Evolutionary conservation across 2,888 invertebrate genomes (phyloP).

Genomic region (Auanema sp.): DNA sequence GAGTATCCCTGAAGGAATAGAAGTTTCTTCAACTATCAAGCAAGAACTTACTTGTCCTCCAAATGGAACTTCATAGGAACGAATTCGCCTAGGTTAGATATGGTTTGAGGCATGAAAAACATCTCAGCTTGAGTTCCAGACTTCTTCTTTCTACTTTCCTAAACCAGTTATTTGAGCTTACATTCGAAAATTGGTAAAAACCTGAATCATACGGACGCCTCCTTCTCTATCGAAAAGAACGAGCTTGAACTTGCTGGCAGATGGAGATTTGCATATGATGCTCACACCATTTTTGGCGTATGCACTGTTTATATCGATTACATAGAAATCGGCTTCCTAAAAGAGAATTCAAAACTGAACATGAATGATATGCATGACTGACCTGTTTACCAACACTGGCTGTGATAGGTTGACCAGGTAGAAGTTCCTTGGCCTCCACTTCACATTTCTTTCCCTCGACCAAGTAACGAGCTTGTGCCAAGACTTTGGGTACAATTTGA

Average conservation of each 20-base stretch:
- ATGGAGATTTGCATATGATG: slow-evolving; percentile 56
- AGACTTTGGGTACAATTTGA: slow-evolving; percentile 62
- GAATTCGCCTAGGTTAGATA: slow-evolving; percentile 60
- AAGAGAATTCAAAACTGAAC: not conserved
- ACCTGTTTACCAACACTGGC: slow-evolving; percentile 56
- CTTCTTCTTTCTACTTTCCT: slow-evolving; percentile 59
- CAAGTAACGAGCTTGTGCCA: slow-evolving; percentile 58
- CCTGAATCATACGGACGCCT: slow-evolving; percentile 61
- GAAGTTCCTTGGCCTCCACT: slow-evolving; percentile 31
- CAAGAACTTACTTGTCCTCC: slow-evolving; percentile 53
- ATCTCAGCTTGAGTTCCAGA: slow-evolving; percentile 60
- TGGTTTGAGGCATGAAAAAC: slow-evolving; percentile 63
- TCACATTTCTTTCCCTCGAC: slow-evolving; percentile 41
- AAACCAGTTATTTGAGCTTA: slow-evolving; percentile 6
- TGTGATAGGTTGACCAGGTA: slow-evolving; percentile 46
- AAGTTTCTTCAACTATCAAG: not conserved
- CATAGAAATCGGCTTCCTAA: slow-evolving; percentile 61
- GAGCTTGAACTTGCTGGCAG: slow-evolving; percentile 64
- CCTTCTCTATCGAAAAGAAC: slow-evolving; percentile 64
- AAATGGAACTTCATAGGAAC: slow-evolving; percentile 61
- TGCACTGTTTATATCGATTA: slow-evolving; percentile 45
- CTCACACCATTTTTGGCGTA: slow-evolving; percentile 55
- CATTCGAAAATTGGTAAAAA: slow-evolving; percentile 12
- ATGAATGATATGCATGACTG: not conserved
- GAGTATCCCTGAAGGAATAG: slow-evolving; percentile 49